Conservation (phyloP, 2,797 vertebrate genomes). For the Cetoscarus ocellatus region DNA sequence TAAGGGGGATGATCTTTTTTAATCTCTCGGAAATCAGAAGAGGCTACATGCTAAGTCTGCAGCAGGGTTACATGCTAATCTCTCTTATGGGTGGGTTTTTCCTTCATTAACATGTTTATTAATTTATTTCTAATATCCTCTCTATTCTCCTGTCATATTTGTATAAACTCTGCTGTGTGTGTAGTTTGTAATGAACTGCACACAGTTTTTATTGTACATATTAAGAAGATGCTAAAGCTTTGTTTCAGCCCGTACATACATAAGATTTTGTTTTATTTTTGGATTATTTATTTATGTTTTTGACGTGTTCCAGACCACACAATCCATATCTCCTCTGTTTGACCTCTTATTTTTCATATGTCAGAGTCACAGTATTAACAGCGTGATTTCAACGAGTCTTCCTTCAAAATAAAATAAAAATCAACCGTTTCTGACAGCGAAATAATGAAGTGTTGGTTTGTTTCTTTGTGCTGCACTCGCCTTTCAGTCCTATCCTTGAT, state of each 20-base stretch:
- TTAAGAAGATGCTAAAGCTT: constrained; percentile 6
- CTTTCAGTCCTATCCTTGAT: too few species aligned
- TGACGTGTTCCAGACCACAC: constrained; percentile 16
- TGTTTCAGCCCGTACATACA: constrained; percentile 9
- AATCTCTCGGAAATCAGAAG: neutral
- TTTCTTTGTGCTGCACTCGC: neutral
- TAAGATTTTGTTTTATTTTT: constrained; percentile 2
- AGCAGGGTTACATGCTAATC: constrained; percentile 18
- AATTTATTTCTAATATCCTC: constrained; percentile 13
- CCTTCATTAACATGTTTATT: constrained; percentile 7
- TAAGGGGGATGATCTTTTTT: too few species aligned
- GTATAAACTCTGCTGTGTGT: neutral
- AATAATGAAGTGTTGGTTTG: neutral
- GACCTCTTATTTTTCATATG: constrained; percentile 2
- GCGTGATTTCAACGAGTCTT: constrained; percentile 54
- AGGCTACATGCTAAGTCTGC: neutral
- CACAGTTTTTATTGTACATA: constrained; percentile 19
- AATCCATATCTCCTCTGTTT: constrained; percentile 27
- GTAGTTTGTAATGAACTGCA: constrained; percentile 12
- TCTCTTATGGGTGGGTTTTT: constrained; percentile 19
- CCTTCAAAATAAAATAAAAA: constrained; percentile 56
- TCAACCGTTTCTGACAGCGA: neutral
- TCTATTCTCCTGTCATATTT: constrained; percentile 1
- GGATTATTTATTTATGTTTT: constrained; percentile 42
- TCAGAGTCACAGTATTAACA: constrained; percentile 16